Conservation (phyloP, 2,888 invertebrate species). For the Epistrophella euchroma region DNA sequence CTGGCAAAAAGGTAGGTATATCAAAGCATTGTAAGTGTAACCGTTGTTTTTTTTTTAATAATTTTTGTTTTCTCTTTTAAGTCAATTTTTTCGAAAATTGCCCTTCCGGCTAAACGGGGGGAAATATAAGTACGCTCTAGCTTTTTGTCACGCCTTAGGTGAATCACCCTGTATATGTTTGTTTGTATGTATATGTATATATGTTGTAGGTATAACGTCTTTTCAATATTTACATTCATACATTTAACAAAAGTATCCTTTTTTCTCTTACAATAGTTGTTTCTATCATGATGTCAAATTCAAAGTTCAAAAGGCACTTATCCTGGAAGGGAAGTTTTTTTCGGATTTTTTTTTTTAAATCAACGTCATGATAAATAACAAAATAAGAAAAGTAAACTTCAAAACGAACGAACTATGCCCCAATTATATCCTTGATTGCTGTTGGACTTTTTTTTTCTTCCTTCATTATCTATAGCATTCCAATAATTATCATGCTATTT, state of each 20-base stretch:
- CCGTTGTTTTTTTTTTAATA: too few relatives aligned
- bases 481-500: conserved; percentile 18
- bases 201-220: too few relatives aligned
- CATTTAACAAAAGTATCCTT: neutral
- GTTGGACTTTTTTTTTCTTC: conserved; percentile 43
- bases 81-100: too few relatives aligned
- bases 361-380: conserved; percentile 33
- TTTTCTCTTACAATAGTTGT: neutral
- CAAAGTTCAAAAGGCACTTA: conserved; percentile 8
- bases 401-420: conserved; percentile 34
- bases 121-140: too few relatives aligned
- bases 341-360: conserved; percentile 15
- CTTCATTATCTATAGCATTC: neutral
- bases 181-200: too few relatives aligned
- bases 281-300: neutral
- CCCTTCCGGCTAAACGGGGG: too few relatives aligned
- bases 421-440: conserved; percentile 63
- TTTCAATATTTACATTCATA: neutral
- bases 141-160: too few relatives aligned
- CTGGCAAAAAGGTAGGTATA: too few relatives aligned
- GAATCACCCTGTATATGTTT: too few relatives aligned
- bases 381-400: neutral
- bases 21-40: too few relatives aligned
- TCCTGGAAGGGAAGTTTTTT: neutral
- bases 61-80: too few relatives aligned